Conservation (phyloP, 2,113 vertebrate species). For the Leptosomus discolor region DNA sequence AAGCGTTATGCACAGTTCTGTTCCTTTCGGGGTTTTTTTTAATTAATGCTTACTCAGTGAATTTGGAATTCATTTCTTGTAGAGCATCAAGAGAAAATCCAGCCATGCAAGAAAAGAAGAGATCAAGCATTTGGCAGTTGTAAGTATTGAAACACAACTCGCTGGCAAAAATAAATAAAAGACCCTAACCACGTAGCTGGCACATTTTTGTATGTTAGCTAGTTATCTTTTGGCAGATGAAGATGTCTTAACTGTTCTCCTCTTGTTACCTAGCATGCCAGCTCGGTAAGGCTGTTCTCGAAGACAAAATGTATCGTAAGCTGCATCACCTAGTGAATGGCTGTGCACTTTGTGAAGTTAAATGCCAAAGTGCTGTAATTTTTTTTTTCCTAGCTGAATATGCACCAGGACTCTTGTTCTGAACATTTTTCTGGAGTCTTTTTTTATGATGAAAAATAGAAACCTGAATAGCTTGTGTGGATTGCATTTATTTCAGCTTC, state of each 20-base stretch:
- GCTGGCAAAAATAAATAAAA: background rate
- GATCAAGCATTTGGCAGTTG: constrained; percentile 99
- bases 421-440: background rate
- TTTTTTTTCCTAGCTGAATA: constrained; percentile 11
- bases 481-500: background rate
- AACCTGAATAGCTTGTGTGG: background rate
- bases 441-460: background rate
- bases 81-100: constrained; percentile 96
- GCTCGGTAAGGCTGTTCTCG: constrained; percentile 66
- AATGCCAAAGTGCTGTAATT: constrained; percentile 19
- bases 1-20: background rate
- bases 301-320: constrained; percentile 66
- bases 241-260: constrained; percentile 49
- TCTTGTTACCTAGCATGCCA: constrained; percentile 62
- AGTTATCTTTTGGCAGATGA: background rate
- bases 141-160: constrained; percentile 74
- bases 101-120: constrained; percentile 93
- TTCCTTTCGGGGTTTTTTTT: background rate
- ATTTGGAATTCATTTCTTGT: constrained; percentile 32
- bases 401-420: background rate
- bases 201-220: background rate
- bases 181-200: constrained; percentile 11
- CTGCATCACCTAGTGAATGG: constrained; percentile 48
- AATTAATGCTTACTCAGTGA: background rate
- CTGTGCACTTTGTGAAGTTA: constrained; percentile 50